A percentile compares a stretch with the other conserved stretches of the same genome.
phyloP scores from a whole-genome alignment of 2,113 vertebrate genomes.

The Mirounga angustirostris region DNA sequence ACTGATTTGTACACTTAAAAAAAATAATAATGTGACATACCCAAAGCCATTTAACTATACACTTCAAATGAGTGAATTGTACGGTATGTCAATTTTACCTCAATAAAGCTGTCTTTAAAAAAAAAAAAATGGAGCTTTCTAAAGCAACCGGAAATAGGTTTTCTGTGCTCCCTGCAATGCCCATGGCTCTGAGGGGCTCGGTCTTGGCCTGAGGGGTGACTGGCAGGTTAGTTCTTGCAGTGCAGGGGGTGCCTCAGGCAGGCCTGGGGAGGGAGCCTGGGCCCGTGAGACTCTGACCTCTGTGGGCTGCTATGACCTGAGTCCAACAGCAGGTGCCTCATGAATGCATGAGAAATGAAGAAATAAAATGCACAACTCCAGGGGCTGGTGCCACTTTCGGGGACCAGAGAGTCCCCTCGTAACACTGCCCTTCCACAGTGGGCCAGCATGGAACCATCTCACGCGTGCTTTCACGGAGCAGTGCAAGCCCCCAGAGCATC shows the following conservation, averaged over 20 bases:
- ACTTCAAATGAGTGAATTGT: background rate
- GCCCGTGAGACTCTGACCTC: background rate
- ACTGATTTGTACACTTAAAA: constrained; percentile 2
- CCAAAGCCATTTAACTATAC: background rate
- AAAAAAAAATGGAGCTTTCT: background rate
- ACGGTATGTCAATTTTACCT: background rate
- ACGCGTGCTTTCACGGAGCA: background rate
- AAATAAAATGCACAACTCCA: background rate
- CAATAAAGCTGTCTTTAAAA: background rate
- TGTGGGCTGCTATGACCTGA: background rate
- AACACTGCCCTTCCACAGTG: background rate
- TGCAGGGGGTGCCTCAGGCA: background rate
- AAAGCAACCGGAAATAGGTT: background rate
- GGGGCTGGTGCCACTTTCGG: background rate
- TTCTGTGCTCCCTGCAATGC: background rate
- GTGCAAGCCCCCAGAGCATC: background rate
- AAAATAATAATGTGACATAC: background rate
- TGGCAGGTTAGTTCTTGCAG: background rate
- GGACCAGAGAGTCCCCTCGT: background rate
- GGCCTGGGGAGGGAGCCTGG: background rate
- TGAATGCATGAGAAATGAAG: background rate
- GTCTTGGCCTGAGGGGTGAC: background rate
- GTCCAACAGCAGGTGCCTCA: background rate
- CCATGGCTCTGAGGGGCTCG: background rate
- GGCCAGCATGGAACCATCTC: background rate